Percentiles rank a stretch among this genome's conserved stretches.
These are phyloP conservation scores for Aix galericulata DNA, from an alignment of 2,113 vertebrate species.

Conservation along the genomic window DNA sequence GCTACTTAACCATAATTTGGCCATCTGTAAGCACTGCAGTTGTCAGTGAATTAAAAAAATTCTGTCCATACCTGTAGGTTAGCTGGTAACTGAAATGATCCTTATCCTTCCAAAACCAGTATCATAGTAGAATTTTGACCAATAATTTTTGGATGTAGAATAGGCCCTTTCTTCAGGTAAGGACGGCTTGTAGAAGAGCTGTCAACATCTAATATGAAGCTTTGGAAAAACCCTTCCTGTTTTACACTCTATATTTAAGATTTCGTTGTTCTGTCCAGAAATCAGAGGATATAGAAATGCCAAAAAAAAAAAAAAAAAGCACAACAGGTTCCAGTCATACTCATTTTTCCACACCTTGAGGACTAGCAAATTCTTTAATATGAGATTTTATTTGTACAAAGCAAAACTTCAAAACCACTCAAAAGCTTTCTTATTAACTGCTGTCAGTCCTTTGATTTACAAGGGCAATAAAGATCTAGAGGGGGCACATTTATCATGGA, in stretches of 20 bases:
- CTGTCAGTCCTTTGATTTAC: slow-evolving; percentile 86
- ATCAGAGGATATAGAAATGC: background rate
- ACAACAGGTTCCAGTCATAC: slow-evolving; percentile 62
- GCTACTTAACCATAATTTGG: background rate
- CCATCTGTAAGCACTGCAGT: background rate
- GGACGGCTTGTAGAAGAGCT: background rate
- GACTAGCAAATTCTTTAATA: slow-evolving; percentile 85
- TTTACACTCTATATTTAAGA: background rate
- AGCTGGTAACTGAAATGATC: background rate
- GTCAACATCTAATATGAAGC: background rate
- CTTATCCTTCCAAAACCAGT: background rate
- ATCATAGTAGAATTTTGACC: background rate
- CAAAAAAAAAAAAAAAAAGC: background rate
- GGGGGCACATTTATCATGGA: slow-evolving; percentile 84
- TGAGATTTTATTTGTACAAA: slow-evolving; percentile 85
- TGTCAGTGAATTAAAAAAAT: slow-evolving; percentile 31
- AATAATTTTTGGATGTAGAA: background rate
- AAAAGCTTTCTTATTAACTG: slow-evolving; percentile 88
- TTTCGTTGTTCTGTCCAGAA: slow-evolving; percentile 19
- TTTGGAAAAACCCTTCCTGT: background rate
- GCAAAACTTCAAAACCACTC: slow-evolving; percentile 86
- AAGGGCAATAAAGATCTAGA: slow-evolving; percentile 87
- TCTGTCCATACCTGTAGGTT: background rate
- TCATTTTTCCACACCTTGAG: slow-evolving; percentile 81
- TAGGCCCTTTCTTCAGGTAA: slow-evolving; percentile 22